Evolutionary conservation across 92 coral and sea anemone genomes (phyloP).

Genomic region (Plumapathes pennacea): DNA sequence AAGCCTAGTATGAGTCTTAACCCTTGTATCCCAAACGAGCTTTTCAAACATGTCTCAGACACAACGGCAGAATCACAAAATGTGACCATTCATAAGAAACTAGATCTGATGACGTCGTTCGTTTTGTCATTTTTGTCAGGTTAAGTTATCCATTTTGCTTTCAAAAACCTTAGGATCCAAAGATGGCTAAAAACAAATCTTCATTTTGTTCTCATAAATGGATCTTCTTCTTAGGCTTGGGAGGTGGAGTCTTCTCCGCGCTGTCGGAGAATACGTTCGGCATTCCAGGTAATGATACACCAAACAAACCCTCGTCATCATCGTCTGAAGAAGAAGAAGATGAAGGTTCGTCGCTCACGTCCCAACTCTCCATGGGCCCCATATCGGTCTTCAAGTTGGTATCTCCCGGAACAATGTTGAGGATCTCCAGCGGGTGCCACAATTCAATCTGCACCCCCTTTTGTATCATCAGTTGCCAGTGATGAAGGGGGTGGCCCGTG

Average conservation of each 20-base stretch:
- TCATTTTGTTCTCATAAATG: no score
- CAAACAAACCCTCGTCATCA: conserved; percentile 68
- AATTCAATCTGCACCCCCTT: conserved; percentile 69
- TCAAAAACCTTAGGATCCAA: no score
- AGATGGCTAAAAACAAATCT: no score
- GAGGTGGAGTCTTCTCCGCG: conserved; percentile 15
- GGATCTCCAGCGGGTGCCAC: conserved; percentile 79
- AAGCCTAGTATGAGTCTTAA: no score
- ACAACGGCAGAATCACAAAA: no score
- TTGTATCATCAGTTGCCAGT: conserved; percentile 71
- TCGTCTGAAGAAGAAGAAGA: conserved; percentile 62
- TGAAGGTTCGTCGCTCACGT: conserved; percentile 40
- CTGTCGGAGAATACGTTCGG: conserved; percentile 5
- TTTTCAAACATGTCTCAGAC: no score
- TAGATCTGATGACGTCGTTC: no score
- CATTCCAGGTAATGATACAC: conserved; percentile 57
- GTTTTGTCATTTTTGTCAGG: no score
- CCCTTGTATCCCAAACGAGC: no score
- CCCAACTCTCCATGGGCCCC: conserved; percentile 48
- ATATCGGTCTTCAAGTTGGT: conserved; percentile 74
- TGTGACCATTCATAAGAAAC: no score
- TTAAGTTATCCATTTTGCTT: no score
- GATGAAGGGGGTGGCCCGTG: conserved; percentile 66
- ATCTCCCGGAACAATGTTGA: conserved; percentile 80
- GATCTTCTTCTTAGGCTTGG: conserved; percentile 15